A percentile compares a stretch with the other conserved stretches of the same genome.
These are phyloP conservation scores for Trachelus troglodyta DNA, from an alignment of 2,888 invertebrate genomes.

Conservation along the genomic window DNA sequence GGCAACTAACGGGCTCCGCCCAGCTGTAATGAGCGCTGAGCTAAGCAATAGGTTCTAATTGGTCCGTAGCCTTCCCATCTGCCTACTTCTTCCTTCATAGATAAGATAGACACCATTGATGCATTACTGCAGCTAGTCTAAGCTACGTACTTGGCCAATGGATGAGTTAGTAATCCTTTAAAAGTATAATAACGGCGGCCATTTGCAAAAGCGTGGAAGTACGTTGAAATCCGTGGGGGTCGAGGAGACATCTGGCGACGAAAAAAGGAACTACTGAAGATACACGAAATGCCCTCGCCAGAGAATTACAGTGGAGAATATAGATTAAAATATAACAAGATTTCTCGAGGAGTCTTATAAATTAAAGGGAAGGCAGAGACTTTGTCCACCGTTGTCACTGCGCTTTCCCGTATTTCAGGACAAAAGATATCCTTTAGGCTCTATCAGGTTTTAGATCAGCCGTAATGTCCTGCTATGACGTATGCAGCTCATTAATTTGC, in stretches of 20 bases:
- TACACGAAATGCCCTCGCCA: not conserved
- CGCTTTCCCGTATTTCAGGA: conserved; percentile 20
- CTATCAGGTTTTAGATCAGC: conserved; percentile 56
- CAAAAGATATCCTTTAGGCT: conserved; percentile 21
- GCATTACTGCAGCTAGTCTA: not conserved
- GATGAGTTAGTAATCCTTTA: not conserved
- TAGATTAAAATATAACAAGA: conserved; percentile 50
- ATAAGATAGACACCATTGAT: not conserved
- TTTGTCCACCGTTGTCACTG: conserved; percentile 34
- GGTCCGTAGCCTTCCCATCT: conserved; percentile 18
- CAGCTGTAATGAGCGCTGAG: conserved; percentile 24
- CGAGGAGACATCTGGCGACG: not conserved
- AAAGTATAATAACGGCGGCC: not conserved
- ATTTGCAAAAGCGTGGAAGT: not conserved
- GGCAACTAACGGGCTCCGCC: conserved; percentile 23
- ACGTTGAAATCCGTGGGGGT: not conserved
- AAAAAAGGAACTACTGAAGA: not conserved
- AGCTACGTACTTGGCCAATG: not conserved
- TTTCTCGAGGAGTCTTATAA: conserved; percentile 38
- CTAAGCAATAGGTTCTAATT: conserved; percentile 31
- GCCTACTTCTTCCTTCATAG: not conserved
- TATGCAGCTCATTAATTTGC: conserved; percentile 55
- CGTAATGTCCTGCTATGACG: conserved; percentile 51
- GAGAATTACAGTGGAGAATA: conserved; percentile 18
- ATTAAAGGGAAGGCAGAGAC: conserved; percentile 34